phyloP scores from a whole-genome alignment of 1,140 invertebrate genomes.

The Atopsyche davidsoni region DNA sequence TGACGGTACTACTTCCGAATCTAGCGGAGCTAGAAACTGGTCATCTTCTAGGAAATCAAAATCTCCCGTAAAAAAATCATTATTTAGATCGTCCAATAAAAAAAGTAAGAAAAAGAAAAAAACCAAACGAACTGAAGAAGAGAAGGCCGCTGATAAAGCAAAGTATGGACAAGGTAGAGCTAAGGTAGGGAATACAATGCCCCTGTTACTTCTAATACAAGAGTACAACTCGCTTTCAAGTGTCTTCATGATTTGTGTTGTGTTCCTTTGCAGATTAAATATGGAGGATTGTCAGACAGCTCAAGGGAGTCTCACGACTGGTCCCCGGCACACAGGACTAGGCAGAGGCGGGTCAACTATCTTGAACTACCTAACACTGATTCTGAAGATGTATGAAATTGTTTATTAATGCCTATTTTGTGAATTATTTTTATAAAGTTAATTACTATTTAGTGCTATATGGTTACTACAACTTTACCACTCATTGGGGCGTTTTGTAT shows the following conservation, averaged over 20 bases:
- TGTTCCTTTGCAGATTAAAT: constrained; percentile 34
- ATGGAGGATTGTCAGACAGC: constrained; percentile 42
- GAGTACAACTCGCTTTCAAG: background rate
- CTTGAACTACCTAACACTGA: constrained; percentile 62
- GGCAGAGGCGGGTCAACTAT: constrained; percentile 63
- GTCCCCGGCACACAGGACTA: constrained; percentile 49
- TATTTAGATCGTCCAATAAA: constrained; percentile 1
- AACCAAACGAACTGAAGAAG: constrained; percentile 10
- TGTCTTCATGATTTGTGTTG: background rate
- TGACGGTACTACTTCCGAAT: constrained; percentile 31
- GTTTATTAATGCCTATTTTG: too few species aligned
- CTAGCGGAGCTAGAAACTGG: constrained; percentile 39
- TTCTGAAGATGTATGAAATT: constrained; percentile 56
- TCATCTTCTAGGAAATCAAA: constrained; percentile 17
- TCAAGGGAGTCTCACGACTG: constrained; percentile 37
- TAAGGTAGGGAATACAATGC: background rate
- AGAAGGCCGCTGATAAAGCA: background rate
- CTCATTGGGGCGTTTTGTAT: too few species aligned
- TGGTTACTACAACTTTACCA: too few species aligned
- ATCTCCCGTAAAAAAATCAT: constrained; percentile 1
- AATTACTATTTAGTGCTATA: too few species aligned
- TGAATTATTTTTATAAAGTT: too few species aligned
- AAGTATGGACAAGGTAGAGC: background rate
- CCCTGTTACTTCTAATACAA: background rate
- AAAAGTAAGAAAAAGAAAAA: constrained; percentile 21